A percentile compares a stretch with the other conserved stretches of the same genome.
Conservation (phyloP, 2,113 vertebrate genomes). For the Oncorhynchus kisutch region DNA sequence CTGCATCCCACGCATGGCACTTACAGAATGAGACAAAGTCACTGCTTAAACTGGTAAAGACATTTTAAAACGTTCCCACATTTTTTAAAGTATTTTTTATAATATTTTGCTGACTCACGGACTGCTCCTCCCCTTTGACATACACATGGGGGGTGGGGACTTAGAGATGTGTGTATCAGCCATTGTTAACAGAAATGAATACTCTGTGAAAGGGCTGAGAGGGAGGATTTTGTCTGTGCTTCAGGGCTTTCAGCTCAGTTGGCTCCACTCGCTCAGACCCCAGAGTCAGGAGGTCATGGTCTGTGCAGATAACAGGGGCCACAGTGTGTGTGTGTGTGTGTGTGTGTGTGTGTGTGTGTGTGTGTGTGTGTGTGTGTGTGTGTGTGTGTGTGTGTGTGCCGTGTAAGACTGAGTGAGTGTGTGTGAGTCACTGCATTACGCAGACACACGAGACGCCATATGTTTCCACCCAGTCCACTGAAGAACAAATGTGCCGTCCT, state of each 20-base stretch:
- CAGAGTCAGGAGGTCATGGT: conserved; percentile 48
- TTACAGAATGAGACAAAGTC: conserved; percentile 19
- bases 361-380: conserved; percentile 4
- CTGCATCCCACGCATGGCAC: conserved; percentile 20
- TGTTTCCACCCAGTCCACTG: conserved; percentile 53
- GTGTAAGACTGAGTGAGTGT: background rate
- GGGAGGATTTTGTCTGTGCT: conserved; percentile 16
- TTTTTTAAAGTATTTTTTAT: conserved; percentile 21
- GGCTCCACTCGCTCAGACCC: conserved; percentile 31
- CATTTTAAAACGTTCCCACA: background rate
- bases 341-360: conserved; percentile 39
- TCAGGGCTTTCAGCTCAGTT: conserved; percentile 46
- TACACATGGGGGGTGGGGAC: background rate
- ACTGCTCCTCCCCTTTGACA: conserved; percentile 8
- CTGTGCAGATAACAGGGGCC: conserved; percentile 43
- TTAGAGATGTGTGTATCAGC: conserved; percentile 17
- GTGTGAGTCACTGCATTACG: conserved; percentile 54
- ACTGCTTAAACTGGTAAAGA: background rate
- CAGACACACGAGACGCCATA: conserved; percentile 54
- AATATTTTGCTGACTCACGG: conserved; percentile 31
- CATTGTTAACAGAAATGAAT: conserved; percentile 45
- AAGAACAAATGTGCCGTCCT: conserved; percentile 50
- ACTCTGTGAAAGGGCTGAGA: background rate
- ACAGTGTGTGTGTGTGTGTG: conserved; percentile 16
- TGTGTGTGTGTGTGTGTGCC: background rate